A percentile compares a stretch with the other conserved stretches of the same genome.
phyloP scores from a whole-genome alignment of 2,113 vertebrate genomes.

The Nematolebias whitei region DNA sequence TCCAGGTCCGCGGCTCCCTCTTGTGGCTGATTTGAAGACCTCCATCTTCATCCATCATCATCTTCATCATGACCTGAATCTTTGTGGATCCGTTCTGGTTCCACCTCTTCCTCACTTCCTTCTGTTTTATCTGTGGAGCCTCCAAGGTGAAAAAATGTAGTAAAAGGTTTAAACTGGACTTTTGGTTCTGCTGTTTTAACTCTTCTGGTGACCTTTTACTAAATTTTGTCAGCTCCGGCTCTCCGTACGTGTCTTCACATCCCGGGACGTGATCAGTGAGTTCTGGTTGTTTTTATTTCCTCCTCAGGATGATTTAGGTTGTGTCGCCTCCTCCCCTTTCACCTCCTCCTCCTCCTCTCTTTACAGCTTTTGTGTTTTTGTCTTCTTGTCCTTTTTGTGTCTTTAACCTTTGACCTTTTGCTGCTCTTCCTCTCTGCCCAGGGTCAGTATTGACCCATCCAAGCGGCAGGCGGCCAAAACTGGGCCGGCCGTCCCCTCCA shows the following conservation, averaged over 20 bases:
- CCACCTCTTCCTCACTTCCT: constrained; percentile 11
- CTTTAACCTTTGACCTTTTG: constrained; percentile 68
- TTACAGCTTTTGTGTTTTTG: constrained; percentile 59
- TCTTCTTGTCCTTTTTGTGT: constrained; percentile 65
- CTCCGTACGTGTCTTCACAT: constrained; percentile 27
- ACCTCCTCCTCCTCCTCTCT: constrained; percentile 4
- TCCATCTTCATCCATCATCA: not conserved
- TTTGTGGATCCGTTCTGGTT: not conserved
- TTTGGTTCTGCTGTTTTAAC: too few species aligned
- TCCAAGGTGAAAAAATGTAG: too few species aligned
- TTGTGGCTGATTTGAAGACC: constrained; percentile 28
- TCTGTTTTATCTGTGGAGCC: constrained; percentile 26
- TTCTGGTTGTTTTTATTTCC: too few species aligned
- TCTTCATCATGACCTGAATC: not conserved
- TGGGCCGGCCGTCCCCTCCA: constrained; percentile 76
- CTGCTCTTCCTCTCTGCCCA: constrained; percentile 76
- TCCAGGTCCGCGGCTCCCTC: constrained; percentile 31
- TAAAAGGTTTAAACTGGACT: not conserved
- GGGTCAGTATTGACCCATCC: constrained; percentile 85
- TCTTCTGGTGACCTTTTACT: not conserved
- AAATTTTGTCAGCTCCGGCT: too few species aligned
- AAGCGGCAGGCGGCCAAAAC: constrained; percentile 83
- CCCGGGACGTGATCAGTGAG: constrained; percentile 8
- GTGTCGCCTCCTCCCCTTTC: constrained; percentile 13
- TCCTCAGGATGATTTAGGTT: constrained; percentile 34